Evolutionary conservation across 64 coral and sea anemone species (phyloP).

Genomic region (Orbicella faveolata): DNA sequence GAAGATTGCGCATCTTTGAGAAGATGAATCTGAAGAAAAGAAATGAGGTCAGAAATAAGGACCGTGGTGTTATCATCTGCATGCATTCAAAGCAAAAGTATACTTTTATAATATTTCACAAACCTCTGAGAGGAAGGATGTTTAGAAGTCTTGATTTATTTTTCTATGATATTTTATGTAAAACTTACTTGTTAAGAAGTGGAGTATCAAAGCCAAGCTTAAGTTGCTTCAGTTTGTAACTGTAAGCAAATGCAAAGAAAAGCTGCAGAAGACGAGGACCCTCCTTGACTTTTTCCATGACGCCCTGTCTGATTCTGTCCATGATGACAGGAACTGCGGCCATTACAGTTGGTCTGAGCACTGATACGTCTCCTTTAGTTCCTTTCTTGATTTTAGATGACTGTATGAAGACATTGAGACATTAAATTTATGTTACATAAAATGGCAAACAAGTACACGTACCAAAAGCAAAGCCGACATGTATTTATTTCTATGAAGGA

Average conservation of each 20-base stretch:
- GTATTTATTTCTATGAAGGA: too few relatives aligned
- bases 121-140: too few relatives aligned
- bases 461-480: too few relatives aligned
- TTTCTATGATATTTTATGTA: neutral
- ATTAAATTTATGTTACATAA: neutral
- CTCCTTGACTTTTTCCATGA: constrained; percentile 95
- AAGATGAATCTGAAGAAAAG: constrained; percentile 82
- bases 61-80: too few relatives aligned
- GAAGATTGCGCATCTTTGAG: constrained; percentile 76
- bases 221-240: constrained; percentile 89
- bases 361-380: constrained; percentile 86
- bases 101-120: too few relatives aligned
- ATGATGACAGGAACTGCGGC: constrained; percentile 93
- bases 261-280: constrained; percentile 79
- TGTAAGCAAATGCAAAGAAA: constrained; percentile 91
- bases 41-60: neutral
- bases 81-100: neutral
- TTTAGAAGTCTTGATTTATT: too few relatives aligned
- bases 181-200: constrained; percentile 79
- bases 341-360: constrained; percentile 89
- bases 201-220: constrained; percentile 93
- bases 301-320: constrained; percentile 94
- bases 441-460: too few relatives aligned
- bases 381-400: constrained; percentile 99
- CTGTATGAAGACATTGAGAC: constrained; percentile 9